Evolutionary conservation across 2,113 vertebrate species (phyloP).

Genomic region (Gobio gobio): DNA sequence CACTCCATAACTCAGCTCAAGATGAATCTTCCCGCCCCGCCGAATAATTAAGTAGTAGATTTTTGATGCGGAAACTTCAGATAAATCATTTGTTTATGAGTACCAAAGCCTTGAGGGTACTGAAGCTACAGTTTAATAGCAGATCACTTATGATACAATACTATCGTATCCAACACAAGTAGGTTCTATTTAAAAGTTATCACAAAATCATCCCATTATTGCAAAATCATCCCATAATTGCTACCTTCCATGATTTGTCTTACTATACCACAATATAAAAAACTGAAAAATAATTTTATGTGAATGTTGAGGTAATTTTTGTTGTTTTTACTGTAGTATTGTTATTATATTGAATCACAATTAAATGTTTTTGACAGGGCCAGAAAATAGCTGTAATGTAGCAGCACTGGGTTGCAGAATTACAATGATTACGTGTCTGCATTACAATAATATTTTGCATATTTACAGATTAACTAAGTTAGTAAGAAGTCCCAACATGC

Average conservation of each 20-base stretch:
- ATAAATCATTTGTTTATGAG: constrained; percentile 84
- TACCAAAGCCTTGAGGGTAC: constrained; percentile 74
- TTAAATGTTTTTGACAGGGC: background rate
- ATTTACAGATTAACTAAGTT: background rate
- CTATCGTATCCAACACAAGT: constrained; percentile 23
- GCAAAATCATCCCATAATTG: constrained; percentile 14
- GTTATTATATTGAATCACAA: background rate
- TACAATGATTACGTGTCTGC: background rate
- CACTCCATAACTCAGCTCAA: constrained; percentile 80
- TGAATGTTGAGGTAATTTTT: background rate
- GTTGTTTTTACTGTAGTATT: background rate
- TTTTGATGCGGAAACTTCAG: constrained; percentile 80
- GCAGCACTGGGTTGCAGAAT: background rate
- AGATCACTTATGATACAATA: background rate
- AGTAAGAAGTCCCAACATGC: background rate
- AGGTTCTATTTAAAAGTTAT: constrained; percentile 40
- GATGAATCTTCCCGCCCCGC: constrained; percentile 66
- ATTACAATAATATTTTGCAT: background rate
- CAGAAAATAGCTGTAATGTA: too few relatives aligned
- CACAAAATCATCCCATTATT: background rate
- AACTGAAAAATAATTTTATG: background rate
- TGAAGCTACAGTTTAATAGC: constrained; percentile 47
- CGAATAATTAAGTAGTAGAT: constrained; percentile 84
- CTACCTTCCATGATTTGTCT: background rate
- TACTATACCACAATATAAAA: background rate